Percentiles rank a stretch among this genome's conserved stretches.
Evolutionary conservation across 2,797 vertebrate genomes (phyloP).

Genomic region (Danionella dracula): DNA sequence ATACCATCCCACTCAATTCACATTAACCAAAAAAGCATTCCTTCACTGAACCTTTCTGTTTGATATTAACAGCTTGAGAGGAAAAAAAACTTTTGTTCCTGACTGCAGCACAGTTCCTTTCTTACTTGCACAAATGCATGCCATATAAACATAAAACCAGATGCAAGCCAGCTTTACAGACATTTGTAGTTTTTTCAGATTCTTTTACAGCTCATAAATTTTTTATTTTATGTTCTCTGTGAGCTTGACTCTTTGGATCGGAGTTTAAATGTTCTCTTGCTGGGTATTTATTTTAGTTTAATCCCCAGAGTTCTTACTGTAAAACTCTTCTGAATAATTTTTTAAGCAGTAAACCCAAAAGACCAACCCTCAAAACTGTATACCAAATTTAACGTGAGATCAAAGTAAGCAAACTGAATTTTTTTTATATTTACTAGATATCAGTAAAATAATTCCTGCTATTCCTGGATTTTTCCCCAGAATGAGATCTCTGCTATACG

Average conservation of each 20-base stretch:
- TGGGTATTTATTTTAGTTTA: constrained; percentile 11
- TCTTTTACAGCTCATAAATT: constrained; percentile 10
- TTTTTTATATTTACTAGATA: too few relatives aligned
- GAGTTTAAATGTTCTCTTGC: constrained; percentile 6
- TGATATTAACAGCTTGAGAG: constrained; percentile 12
- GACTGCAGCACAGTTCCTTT: too few relatives aligned
- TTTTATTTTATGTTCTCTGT: constrained; percentile 3
- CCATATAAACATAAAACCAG: constrained; percentile 4
- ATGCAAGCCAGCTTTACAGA: not conserved
- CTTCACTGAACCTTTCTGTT: constrained; percentile 24
- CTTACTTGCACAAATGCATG: too few relatives aligned
- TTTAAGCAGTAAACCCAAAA: too few relatives aligned
- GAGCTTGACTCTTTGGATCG: constrained; percentile 11
- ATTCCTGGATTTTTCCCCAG: too few relatives aligned
- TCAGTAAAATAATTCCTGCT: too few relatives aligned
- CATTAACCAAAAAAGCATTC: constrained; percentile 15
- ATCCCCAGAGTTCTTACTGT: constrained; percentile 28
- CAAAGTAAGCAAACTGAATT: too few relatives aligned
- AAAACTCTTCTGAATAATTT: constrained; percentile 15
- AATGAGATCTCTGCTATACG: too few relatives aligned
- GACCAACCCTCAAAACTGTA: too few relatives aligned
- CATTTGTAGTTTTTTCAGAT: not conserved
- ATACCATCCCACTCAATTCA: constrained; percentile 36
- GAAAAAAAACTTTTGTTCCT: not conserved
- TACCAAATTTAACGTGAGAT: too few relatives aligned